Conservation (phyloP, 2,888 invertebrate species). For the Phoronis australis region DNA sequence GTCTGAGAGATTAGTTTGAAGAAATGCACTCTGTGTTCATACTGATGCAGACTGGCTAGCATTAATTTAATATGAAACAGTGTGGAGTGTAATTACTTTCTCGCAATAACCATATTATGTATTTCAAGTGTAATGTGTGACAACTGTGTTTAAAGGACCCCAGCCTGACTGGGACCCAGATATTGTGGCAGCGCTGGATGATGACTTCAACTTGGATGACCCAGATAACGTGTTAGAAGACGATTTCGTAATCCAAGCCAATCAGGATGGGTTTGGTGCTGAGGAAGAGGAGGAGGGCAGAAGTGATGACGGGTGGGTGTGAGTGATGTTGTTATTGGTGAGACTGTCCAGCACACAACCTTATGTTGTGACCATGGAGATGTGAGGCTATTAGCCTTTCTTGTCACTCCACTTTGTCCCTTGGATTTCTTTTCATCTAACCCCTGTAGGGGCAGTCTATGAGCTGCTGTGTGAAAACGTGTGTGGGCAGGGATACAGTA, state of each 20-base stretch:
- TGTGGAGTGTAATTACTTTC: neutral
- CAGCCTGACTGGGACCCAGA: constrained; percentile 76
- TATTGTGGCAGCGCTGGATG: constrained; percentile 85
- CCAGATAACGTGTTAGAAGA: constrained; percentile 83
- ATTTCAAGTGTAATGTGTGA: constrained; percentile 1
- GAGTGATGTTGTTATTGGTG: too few species aligned
- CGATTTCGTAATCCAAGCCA: constrained; percentile 81
- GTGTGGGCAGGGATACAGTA: too few species aligned
- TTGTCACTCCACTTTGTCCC: too few species aligned
- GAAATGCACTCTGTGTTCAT: neutral
- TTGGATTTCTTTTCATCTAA: too few species aligned
- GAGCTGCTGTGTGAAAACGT: too few species aligned
- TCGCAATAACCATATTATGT: neutral
- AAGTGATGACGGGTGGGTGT: neutral
- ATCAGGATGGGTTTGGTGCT: constrained; percentile 51
- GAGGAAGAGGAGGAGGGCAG: constrained; percentile 11
- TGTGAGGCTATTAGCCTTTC: too few species aligned
- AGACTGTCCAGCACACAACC: too few species aligned
- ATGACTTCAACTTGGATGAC: constrained; percentile 80
- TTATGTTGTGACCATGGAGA: too few species aligned
- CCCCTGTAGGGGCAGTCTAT: too few species aligned
- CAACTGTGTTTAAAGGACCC: constrained; percentile 37
- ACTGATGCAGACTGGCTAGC: too few species aligned
- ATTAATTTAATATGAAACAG: too few species aligned
- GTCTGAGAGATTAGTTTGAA: neutral